A percentile compares a stretch with the other conserved stretches of the same genome.
Evolutionary conservation across 2,888 invertebrate species (phyloP).

Genomic region (Oscheius sp.): DNA sequence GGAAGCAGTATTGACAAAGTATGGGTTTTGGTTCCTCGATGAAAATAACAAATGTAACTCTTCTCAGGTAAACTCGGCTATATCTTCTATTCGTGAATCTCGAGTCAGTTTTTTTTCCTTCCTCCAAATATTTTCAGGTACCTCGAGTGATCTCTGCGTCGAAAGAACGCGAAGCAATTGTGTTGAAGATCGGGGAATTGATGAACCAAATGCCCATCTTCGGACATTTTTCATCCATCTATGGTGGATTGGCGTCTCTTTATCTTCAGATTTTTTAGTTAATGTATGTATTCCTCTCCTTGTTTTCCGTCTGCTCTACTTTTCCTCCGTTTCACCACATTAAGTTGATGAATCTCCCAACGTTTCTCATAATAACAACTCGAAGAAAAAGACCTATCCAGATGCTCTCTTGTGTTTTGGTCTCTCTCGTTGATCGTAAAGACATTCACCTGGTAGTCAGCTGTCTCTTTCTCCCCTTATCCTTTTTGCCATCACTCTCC

Average conservation of each 20-base stretch:
- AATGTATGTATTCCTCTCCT: neutral
- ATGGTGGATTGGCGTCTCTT: slow-evolving; percentile 57
- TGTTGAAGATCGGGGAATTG: slow-evolving; percentile 50
- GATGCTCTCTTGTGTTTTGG: too few species aligned
- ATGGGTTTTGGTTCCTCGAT: slow-evolving; percentile 58
- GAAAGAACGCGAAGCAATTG: slow-evolving; percentile 49
- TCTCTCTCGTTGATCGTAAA: too few species aligned
- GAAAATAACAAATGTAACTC: slow-evolving; percentile 38
- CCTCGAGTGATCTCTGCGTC: slow-evolving; percentile 52
- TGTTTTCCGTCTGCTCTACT: too few species aligned
- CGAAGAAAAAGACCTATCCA: too few species aligned
- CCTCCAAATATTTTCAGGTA: slow-evolving; percentile 13
- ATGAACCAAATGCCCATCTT: slow-evolving; percentile 56
- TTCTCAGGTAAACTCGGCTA: slow-evolving; percentile 42
- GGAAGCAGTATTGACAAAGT: slow-evolving; percentile 42
- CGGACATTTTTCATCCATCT: slow-evolving; percentile 53
- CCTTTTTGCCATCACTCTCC: too few species aligned
- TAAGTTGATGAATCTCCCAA: too few species aligned
- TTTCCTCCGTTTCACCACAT: too few species aligned
- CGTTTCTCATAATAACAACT: too few species aligned
- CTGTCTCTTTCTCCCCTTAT: too few species aligned
- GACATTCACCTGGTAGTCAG: too few species aligned
- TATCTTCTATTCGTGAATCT: slow-evolving; percentile 33
- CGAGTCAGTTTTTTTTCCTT: slow-evolving; percentile 11
- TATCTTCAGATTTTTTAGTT: slow-evolving; percentile 47